Evolutionary conservation across 2,888 invertebrate species (phyloP), one percentile per base, ranked within the genome.

Genomic region (Tetrapedia diversipes): DNA sequence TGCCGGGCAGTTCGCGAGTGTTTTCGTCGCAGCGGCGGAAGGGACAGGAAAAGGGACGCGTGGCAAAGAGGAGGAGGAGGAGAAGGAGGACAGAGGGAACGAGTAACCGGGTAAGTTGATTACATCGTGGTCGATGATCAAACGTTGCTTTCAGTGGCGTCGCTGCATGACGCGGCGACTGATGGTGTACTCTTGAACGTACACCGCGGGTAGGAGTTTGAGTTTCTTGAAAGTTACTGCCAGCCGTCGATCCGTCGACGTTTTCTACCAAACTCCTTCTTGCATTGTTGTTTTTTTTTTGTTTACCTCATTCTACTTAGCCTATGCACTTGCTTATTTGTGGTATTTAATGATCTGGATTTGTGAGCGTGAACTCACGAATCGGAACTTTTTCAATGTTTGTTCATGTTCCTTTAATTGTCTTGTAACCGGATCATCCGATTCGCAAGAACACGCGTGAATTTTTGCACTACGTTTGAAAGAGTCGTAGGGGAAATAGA

Each of bases 51-150:
- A 65, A 63, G 27, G 63, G 43, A 64, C 59, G 47, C 53, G 60
- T 63, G 19, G 27, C 47, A 59, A 27, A 43, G 60, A 49, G 61
- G 53, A 27, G 54, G 45, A 47, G 68, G 19, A 56, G 37, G 73
- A 43, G 59, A 41, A 49, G 22, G 27, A 45, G 29, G 68, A 41
- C 39, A 53, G 24, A 56, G 45, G 69, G 60, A 75, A 60, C 65
- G 76, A 60, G 71, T 72, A 56, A 70, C 75, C 69, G 87, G n/a
- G 88, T 88, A 87, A 88, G 88, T 87, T 85, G 82, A 87, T 87
- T 86, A 87, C 78, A 83, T 86, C 70, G 82, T 80, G 82, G 79
- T 77, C 82, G 82, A 81, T 83, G 82, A 86, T 85, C 81, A 85
- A 83, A 83, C 81, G 83, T 67, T 69, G 73, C 86, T 83, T 86